Evolutionary conservation across 2,888 invertebrate genomes (phyloP).

Genomic region (Metallyticus violacea): DNA sequence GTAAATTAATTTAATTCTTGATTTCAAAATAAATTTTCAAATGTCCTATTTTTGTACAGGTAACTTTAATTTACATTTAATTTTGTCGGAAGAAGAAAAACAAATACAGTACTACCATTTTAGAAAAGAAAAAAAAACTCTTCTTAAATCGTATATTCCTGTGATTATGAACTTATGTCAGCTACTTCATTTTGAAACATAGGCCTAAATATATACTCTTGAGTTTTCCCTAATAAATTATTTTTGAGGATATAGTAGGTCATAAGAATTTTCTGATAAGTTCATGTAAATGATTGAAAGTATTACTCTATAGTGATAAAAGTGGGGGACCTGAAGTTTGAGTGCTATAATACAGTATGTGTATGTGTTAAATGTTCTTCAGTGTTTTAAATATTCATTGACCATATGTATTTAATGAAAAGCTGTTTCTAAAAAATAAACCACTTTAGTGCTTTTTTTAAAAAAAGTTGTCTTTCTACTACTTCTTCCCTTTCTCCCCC

Average conservation of each 20-base stretch:
- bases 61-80: neutral
- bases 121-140: too few species aligned
- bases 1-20: neutral
- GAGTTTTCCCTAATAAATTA: neutral
- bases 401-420: neutral
- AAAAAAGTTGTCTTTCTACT: too few species aligned
- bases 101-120: too few species aligned
- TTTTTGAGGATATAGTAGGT: neutral
- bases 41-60: neutral
- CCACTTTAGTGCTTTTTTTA: neutral
- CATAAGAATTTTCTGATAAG: neutral
- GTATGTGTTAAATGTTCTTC: neutral
- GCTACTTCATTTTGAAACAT: neutral
- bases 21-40: neutral
- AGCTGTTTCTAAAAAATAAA: neutral
- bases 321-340: neutral
- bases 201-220: neutral
- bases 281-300: neutral
- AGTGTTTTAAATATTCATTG: neutral
- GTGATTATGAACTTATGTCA: neutral
- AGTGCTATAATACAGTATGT: neutral
- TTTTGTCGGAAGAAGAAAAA: too few species aligned
- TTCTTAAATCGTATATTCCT: neutral
- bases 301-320: neutral
- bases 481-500: too few species aligned